These are phyloP conservation scores for Bombylius discolor DNA, from an alignment of 2,888 invertebrate genomes.

Conservation along the genomic window DNA sequence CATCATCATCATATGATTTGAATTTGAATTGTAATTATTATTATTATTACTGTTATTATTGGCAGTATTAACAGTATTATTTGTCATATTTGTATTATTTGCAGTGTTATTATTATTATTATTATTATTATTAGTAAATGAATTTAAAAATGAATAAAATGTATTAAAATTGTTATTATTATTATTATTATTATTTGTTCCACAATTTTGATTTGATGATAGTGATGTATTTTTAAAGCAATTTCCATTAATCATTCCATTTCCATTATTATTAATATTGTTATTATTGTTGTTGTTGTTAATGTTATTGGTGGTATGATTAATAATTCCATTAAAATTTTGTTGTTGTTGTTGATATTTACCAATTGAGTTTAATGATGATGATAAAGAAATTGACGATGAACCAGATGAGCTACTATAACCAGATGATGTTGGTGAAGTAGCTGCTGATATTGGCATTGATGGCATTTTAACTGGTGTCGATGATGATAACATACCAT, in stretches of 20 bases:
- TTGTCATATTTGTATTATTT: constrained; percentile 10
- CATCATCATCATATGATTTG: too few relatives aligned
- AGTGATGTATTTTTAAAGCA: background rate
- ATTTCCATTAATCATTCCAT: constrained; percentile 5
- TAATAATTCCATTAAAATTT: background rate
- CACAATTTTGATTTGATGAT: background rate
- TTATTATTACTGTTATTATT: constrained; percentile 7
- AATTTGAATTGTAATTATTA: constrained; percentile 1
- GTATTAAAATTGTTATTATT: constrained; percentile 10
- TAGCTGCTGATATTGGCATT: constrained; percentile 7
- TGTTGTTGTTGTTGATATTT: constrained; percentile 5
- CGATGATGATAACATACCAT: background rate
- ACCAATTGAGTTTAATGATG: constrained; percentile 12
- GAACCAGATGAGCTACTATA: constrained; percentile 8
- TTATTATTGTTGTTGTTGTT: constrained; percentile 4
- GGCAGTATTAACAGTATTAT: background rate
- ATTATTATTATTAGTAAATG: constrained; percentile 11
- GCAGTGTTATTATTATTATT: constrained; percentile 2
- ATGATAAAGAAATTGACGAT: background rate
- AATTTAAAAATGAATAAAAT: constrained; percentile 16
- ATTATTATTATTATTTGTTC: background rate
- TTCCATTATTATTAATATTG: constrained; percentile 5
- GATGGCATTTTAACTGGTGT: constrained; percentile 5
- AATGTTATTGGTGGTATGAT: constrained; percentile 4
- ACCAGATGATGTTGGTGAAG: constrained; percentile 9